These are phyloP conservation scores for Ectemnius lituratus DNA, from an alignment of 2,888 invertebrate species.

Conservation along the genomic window DNA sequence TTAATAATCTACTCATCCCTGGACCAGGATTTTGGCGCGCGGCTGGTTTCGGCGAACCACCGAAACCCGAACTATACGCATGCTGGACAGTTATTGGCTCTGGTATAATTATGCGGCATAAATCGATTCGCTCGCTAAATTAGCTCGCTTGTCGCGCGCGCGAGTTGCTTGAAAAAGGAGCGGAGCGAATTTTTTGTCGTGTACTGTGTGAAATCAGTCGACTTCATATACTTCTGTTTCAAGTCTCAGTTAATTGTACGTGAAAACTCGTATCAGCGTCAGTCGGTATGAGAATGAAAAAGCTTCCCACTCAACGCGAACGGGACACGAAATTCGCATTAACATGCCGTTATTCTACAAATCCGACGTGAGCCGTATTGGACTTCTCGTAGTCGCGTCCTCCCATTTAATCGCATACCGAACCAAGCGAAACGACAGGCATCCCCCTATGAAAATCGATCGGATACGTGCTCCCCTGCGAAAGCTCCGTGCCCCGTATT, in stretches of 20 bases:
- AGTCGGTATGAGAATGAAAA: no score
- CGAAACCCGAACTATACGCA: no score
- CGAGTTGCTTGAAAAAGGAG: no score
- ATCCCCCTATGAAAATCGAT: neutral
- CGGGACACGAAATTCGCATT: slow-evolving; percentile 1
- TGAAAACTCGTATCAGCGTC: no score
- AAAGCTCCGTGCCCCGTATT: neutral
- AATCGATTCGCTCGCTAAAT: neutral
- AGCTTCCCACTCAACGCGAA: neutral
- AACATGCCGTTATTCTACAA: neutral
- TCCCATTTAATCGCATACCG: slow-evolving; percentile 9
- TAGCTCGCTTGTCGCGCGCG: no score
- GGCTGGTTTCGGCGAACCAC: no score
- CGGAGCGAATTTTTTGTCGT: no score
- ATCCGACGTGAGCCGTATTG: neutral
- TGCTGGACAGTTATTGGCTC: slow-evolving; percentile 49
- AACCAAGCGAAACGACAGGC: neutral
- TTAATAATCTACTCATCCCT: slow-evolving; percentile 55
- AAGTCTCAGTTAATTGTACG: no score
- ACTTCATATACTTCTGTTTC: no score
- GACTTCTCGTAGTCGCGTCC: neutral
- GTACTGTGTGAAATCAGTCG: no score
- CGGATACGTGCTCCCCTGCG: neutral
- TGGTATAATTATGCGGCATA: slow-evolving; percentile 56
- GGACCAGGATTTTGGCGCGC: slow-evolving; percentile 47